phyloP scores from a whole-genome alignment of 2,113 vertebrate genomes.

The Pseudopipra pipra region DNA sequence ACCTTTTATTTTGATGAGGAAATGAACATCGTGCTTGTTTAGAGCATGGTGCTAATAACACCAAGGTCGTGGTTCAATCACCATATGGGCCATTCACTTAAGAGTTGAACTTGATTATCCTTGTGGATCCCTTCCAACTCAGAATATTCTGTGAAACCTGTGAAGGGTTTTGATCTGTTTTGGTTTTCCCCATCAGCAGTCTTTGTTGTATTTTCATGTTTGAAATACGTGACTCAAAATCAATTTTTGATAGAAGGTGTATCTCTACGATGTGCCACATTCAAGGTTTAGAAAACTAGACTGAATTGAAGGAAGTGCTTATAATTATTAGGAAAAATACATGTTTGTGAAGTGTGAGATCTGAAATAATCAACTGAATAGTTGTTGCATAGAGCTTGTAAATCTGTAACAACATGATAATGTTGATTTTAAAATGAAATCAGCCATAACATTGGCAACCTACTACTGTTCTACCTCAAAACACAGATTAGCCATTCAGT shows the following conservation, averaged over 20 bases:
- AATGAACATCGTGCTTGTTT: not conserved
- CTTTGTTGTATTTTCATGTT: not conserved
- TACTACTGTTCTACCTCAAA: not conserved
- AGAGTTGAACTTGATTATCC: not conserved
- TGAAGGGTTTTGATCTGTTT: not conserved
- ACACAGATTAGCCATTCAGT: not conserved
- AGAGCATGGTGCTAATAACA: not conserved
- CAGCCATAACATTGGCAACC: not conserved
- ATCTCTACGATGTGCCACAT: fast-evolving
- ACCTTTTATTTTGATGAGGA: conserved; percentile 22
- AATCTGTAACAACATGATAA: conserved; percentile 9
- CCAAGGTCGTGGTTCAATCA: not conserved
- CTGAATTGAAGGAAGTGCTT: not conserved
- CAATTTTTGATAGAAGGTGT: conserved; percentile 12
- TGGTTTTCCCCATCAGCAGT: not conserved
- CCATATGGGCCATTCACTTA: not conserved
- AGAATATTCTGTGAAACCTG: not conserved
- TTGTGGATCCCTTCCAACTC: not conserved
- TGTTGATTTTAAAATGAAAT: conserved; percentile 24
- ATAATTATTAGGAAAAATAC: not conserved
- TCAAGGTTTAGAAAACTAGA: not conserved
- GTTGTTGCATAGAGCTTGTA: not conserved
- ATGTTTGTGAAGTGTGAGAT: not conserved
- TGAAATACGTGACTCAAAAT: conserved; percentile 16
- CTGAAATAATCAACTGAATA: conserved; percentile 19